Conservation (phyloP, 2,888 invertebrate genomes). For the Geophilus truncorum region DNA sequence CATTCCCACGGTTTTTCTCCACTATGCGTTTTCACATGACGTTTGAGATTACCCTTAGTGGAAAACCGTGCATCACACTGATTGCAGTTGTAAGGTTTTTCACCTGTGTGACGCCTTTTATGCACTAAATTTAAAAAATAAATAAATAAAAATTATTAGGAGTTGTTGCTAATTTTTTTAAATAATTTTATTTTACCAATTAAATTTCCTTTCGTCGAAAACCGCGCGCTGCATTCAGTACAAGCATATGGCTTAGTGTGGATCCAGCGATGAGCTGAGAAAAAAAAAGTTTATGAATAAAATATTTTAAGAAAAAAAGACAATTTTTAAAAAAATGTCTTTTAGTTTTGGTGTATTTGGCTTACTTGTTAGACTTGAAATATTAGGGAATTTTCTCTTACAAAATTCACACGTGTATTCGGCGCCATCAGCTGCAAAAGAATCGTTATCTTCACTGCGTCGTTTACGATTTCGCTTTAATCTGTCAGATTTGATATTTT, state of each 20-base stretch:
- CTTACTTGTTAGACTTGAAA: constrained; percentile 36
- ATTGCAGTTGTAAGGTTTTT: constrained; percentile 39
- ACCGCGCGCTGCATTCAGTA: constrained; percentile 40
- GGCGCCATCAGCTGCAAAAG: background rate
- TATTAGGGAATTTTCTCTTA: constrained; percentile 35
- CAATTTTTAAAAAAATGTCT: too few relatives aligned
- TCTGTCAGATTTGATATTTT: background rate
- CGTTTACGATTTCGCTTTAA: constrained; percentile 19
- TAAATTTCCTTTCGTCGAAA: constrained; percentile 41
- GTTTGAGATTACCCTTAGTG: constrained; percentile 43
- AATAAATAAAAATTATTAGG: background rate
- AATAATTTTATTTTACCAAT: constrained; percentile 34
- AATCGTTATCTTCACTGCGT: background rate
- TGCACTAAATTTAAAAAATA: constrained; percentile 42
- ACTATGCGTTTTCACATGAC: constrained; percentile 43
- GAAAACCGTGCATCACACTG: constrained; percentile 41
- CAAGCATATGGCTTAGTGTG: constrained; percentile 41
- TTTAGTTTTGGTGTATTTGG: too few relatives aligned
- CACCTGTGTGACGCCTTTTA: constrained; percentile 40
- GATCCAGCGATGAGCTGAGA: constrained; percentile 34
- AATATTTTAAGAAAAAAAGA: background rate
- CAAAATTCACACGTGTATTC: constrained; percentile 36
- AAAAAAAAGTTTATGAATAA: background rate
- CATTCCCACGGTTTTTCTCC: constrained; percentile 45
- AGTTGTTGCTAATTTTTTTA: background rate